Evolutionary conservation across 1,140 invertebrate genomes (phyloP).

Genomic region (Gryon sp.): DNA sequence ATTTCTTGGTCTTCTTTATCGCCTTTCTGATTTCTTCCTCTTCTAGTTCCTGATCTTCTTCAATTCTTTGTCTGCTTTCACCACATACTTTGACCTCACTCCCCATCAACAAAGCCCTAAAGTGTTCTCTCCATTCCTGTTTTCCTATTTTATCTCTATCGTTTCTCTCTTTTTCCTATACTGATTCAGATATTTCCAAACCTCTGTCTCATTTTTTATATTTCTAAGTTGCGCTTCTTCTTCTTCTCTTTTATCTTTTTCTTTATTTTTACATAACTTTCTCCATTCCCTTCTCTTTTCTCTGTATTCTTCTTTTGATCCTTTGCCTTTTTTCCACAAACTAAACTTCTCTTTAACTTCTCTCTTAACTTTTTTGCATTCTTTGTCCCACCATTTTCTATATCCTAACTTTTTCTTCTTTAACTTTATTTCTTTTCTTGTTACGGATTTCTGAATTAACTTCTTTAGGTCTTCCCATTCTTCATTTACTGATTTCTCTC

Average conservation of each 20-base stretch:
- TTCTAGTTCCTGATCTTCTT: neutral
- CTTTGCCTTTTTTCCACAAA: slow-evolving; percentile 1
- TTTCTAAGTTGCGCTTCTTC: slow-evolving; percentile 2
- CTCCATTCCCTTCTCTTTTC: neutral
- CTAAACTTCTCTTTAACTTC: neutral
- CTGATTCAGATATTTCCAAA: slow-evolving; percentile 4
- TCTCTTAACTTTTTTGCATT: neutral
- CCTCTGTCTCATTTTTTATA: too few relatives aligned
- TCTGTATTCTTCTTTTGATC: neutral
- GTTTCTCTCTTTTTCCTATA: neutral
- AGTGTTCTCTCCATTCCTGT: slow-evolving; percentile 6
- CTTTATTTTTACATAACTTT: neutral
- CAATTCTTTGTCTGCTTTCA: neutral
- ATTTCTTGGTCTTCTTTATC: neutral
- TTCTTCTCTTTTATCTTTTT: neutral
- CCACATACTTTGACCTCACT: neutral
- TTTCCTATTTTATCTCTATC: too few relatives aligned
- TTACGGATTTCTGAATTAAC: neutral
- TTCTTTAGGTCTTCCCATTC: neutral
- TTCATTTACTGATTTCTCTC: neutral
- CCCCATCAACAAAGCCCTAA: neutral
- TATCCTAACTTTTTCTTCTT: neutral
- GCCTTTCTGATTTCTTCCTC: neutral
- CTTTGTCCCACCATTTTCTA: slow-evolving; percentile 7
- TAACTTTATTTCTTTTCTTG: neutral